Evolutionary conservation across 2,797 vertebrate species (phyloP), one percentile per base, ranked within the genome.

Genomic region (Limosa lapponica): DNA sequence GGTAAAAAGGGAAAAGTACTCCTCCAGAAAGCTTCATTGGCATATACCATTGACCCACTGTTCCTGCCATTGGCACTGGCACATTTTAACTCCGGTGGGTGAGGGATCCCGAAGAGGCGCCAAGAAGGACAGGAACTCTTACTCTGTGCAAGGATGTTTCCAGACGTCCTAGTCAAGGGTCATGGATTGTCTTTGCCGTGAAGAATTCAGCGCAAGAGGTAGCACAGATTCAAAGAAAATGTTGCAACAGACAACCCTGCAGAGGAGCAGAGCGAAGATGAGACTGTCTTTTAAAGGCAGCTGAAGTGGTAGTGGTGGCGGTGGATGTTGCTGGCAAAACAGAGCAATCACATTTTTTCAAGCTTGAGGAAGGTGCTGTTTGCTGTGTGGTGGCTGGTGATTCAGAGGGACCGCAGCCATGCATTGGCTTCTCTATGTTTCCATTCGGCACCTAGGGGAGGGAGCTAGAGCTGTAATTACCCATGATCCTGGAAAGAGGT

Each of bases 11-110:
- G 48, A 75, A 80, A 62, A 80, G 11, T 34, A 48, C 59, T 84
- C 59, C 49, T 71, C 44, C 70, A 90, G 48, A 16, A 4, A 54
- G 13, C 6, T 37, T 57, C 2, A 0, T 37, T 48, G 49, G 27
- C 1, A 0, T 39, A 19, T 44, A 59, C 28, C 32, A 22, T 10
- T 2, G 1, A 66, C 22, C 7, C 4, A 16, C 52, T 32, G 12
- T 24, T 66, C 39, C 74, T 52, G 27, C 16, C 39, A n/a, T 41
- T 36, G 64, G 12, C 15, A 52, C n/a, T 46, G 46, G 25, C 0
- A 1, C 37, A 25, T 32, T 72, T 77, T n/a, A 69, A 2, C 22
- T 81, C 22, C 41, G 10, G 14, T 28, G 54, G 8, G 11, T 49
- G 28, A 52, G 16, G 32, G 32, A 61, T 46, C 23, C 36, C 30